These are phyloP conservation scores for Malacoraja senta DNA, from an alignment of 2,797 vertebrate genomes.

Conservation along the genomic window DNA sequence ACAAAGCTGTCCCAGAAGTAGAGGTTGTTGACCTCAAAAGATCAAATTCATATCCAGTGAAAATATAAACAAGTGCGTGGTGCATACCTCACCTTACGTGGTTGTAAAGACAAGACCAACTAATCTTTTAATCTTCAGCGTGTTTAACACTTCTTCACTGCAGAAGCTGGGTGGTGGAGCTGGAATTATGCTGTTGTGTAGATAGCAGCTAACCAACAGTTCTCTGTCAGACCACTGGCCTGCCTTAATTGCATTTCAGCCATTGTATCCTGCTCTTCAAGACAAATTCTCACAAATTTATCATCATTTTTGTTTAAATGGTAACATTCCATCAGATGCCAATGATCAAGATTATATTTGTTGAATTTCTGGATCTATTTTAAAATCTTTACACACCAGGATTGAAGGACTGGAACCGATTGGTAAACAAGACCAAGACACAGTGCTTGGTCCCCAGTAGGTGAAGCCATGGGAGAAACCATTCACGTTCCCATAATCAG, in stretches of 20 bases:
- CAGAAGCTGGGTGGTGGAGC: no score
- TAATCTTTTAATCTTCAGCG: no score
- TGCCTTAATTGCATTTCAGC: no score
- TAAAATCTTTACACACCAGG: not conserved
- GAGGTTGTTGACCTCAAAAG: not conserved
- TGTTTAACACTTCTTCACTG: no score
- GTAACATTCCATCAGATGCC: not conserved
- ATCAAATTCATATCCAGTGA: not conserved
- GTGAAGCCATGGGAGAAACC: not conserved
- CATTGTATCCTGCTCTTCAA: not conserved
- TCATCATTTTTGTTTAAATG: not conserved
- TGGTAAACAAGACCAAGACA: not conserved
- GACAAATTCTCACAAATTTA: not conserved
- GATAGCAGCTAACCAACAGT: no score
- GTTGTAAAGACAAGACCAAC: no score
- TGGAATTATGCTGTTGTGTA: no score
- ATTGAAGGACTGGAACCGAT: not conserved
- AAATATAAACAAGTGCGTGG: not conserved
- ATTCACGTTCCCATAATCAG: not conserved
- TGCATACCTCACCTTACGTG: not conserved
- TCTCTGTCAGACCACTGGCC: no score
- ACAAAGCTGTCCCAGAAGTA: no score
- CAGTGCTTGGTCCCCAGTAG: not conserved
- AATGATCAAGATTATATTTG: not conserved
- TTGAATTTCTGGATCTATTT: not conserved